These are phyloP conservation scores for Thymelicus lineola DNA, from an alignment of 2,888 invertebrate genomes.

Conservation along the genomic window DNA sequence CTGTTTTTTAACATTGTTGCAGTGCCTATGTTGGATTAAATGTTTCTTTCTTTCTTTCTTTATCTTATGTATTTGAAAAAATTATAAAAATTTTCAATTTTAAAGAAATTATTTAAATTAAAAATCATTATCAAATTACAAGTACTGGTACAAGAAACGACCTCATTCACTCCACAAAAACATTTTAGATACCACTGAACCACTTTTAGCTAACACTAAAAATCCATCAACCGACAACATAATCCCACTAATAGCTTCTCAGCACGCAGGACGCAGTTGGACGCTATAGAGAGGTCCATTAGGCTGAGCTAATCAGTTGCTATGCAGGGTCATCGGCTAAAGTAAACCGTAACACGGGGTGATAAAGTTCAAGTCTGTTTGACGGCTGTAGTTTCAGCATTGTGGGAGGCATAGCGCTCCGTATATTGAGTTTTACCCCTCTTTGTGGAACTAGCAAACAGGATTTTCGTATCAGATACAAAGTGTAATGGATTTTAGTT, in stretches of 20 bases:
- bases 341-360: background rate
- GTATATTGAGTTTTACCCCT: slow-evolving; percentile 26
- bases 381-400: slow-evolving; percentile 5
- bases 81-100: too few relatives aligned
- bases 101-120: too few relatives aligned
- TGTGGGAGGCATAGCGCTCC: background rate
- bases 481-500: slow-evolving; percentile 13
- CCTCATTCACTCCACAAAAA: too few relatives aligned
- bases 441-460: slow-evolving; percentile 24
- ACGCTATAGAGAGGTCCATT: slow-evolving; percentile 14
- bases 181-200: background rate
- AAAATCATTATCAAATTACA: too few relatives aligned
- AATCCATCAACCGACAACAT: slow-evolving; percentile 6
- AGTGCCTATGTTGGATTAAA: too few relatives aligned
- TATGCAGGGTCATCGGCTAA: background rate
- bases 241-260: background rate
- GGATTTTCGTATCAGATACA: slow-evolving; percentile 11
- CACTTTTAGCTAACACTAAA: slow-evolving; percentile 2
- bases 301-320: slow-evolving; percentile 18
- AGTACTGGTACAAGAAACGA: too few relatives aligned
- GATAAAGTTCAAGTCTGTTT: slow-evolving; percentile 12
- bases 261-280: slow-evolving; percentile 18
- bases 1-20: too few relatives aligned
- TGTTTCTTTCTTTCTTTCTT: too few relatives aligned
- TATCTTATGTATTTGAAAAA: too few relatives aligned